Evolutionary conservation across 2,888 invertebrate genomes (phyloP), one percentile per base, ranked within the genome.

Genomic region (Apomyelois bistriatella): DNA sequence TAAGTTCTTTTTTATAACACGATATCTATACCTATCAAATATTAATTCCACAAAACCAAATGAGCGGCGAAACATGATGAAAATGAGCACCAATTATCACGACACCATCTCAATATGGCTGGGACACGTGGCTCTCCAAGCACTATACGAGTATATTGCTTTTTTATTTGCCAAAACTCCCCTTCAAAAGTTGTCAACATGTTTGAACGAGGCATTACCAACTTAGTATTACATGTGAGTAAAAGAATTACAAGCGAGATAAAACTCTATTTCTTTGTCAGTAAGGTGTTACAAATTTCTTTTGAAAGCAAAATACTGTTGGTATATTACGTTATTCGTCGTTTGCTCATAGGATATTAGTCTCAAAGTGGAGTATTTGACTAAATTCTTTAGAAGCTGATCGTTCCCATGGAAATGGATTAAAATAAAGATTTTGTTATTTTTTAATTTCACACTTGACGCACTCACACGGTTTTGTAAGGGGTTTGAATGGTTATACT

Each of bases 131-230:
- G 52, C 66, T 57, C 67, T 66, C 68, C 7, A 28, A 63, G 63
- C 53, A 62, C n/a, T n/a, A 3, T 22, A 5, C 22, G 22, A 22
- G 22, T 65, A 83, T 88, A 88, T 88, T 87, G 77, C 83, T 83
- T 88, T 88, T 89, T 89, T 89, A 89, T 89, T 89, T 88, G 85
- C 71, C 76, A 68, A 70, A 73, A 71, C 72, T 67, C 76, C 82
- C 83, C 82, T 83, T 74, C 70, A 77, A 81, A 81, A 82, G 72
- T 86, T 87, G 89, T 84, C 87, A 87, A 85, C 87, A 82, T 85
- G 80, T 84, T 81, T 79, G 76, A 65, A 74, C 74, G 62, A 57
- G 62, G 66, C 54, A 48, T 53, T 36, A 59, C 65, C 53, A 59
- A 3, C 28, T 8, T 62, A 65, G 30, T 12, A n/a, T 30, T 52